phyloP scores from a whole-genome alignment of 2,888 invertebrate species.

The Lasioglossum calceatum region DNA sequence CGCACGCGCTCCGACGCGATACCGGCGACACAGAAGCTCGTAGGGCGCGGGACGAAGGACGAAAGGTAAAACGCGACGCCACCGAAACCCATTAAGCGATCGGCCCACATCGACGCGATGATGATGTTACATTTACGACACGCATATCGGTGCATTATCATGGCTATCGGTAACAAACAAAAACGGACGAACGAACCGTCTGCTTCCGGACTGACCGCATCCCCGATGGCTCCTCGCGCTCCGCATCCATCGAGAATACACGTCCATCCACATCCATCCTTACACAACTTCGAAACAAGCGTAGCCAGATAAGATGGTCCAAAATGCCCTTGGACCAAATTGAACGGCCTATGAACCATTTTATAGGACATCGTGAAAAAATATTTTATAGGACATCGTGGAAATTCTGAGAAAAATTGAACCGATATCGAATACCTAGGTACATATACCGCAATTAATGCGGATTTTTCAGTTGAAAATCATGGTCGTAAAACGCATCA shows the following conservation, averaged over 20 bases:
- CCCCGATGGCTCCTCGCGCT: neutral
- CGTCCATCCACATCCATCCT: neutral
- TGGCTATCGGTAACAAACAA: neutral
- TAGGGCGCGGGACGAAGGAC: neutral
- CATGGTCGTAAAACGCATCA: too few relatives aligned
- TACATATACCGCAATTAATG: too few relatives aligned
- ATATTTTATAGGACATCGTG: too few relatives aligned
- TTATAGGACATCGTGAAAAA: too few relatives aligned
- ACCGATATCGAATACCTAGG: too few relatives aligned
- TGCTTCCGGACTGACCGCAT: neutral
- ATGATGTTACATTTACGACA: neutral
- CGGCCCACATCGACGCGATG: neutral
- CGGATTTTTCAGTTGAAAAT: too few relatives aligned
- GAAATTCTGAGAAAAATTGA: too few relatives aligned
- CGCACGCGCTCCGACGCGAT: constrained; percentile 41
- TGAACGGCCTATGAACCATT: too few relatives aligned
- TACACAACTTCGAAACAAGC: too few relatives aligned
- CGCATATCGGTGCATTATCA: neutral
- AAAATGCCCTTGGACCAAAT: too few relatives aligned
- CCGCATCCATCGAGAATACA: neutral
- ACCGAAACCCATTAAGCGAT: constrained; percentile 41
- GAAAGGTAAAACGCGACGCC: constrained; percentile 13
- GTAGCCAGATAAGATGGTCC: too few relatives aligned
- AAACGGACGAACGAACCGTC: neutral
- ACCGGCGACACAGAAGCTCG: neutral